Base-by-base conservation (phyloP, 1,140 invertebrate species). In the Drosophila bocki region DNA sequence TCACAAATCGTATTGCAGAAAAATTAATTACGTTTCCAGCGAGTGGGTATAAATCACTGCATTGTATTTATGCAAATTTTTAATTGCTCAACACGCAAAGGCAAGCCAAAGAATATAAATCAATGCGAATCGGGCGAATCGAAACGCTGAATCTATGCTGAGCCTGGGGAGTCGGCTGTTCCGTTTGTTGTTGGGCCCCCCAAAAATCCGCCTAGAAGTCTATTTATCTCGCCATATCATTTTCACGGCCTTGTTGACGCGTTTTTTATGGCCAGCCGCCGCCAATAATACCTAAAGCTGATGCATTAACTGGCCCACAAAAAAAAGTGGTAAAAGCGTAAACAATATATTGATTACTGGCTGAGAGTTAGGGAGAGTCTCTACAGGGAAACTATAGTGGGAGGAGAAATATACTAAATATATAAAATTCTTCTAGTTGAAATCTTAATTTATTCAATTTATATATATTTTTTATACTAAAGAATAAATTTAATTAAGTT, bases 51-150 rank as follows among this genome's bases (percentile, higher is more conserved):
- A 72, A 72, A 72, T 72, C 70, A 72, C 22, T 72, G 37, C 39
- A 72, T 72, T 72, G 70, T 72, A 60, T 51, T 72, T 72, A 72
- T 72, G 54, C 39, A 60, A 60, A 72, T 72, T 42, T 71, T 59
- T 51, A 72, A 72, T 72, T 72, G 67, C 37, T 35, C 57, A 50
- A 60, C 67, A 59, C n/a, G 44, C 53, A 37, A 59, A 41, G 22
- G 29, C 44, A 71, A 59, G 4, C 13, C 22, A 60, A 60, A n/a
- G 67, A 71, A 44, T 59, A 72, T 59, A 51, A 72, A 72, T 72
- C 70, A 72, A 37, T 1, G 12, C 13, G 19, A 22, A 35, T 62
- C 22, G 15, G 26, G 13, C 60, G 67, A 74, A 51, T 63, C 50
- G 44, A 58, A 62, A 39, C 68, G 47, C 62, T n/a, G 22, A 41